Evolutionary conservation across 2,113 vertebrate genomes (phyloP).

Genomic region (Lynx canadensis): DNA sequence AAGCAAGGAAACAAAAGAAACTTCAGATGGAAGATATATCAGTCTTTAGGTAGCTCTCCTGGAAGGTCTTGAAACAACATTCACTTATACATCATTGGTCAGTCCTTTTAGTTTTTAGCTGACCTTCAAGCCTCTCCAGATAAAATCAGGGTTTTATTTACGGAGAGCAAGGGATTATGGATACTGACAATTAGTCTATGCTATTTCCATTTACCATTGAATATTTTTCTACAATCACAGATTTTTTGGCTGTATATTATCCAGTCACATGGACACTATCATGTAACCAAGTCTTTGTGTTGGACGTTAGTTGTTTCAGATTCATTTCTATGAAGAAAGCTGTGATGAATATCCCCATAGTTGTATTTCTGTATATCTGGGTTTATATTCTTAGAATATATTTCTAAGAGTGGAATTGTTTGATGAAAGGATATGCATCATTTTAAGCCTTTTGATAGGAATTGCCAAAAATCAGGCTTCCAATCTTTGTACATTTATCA

Average conservation of each 20-base stretch:
- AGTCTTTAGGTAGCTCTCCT: not conserved
- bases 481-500: slow-evolving; percentile 39
- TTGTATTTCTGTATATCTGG: not conserved
- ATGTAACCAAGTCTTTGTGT: not conserved
- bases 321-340: not conserved
- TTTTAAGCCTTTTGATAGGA: slow-evolving; percentile 57
- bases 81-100: not conserved
- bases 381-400: not conserved
- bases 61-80: not conserved
- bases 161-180: not conserved
- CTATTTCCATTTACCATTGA: not conserved
- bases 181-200: not conserved
- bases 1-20: not conserved
- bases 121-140: not conserved
- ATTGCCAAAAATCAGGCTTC: slow-evolving; percentile 42
- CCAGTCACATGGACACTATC: not conserved
- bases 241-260: not conserved
- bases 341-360: not conserved
- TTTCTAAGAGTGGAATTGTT: not conserved
- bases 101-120: not conserved
- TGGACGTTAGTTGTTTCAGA: not conserved
- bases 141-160: not conserved
- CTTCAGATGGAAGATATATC: not conserved
- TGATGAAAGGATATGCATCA: slow-evolving; percentile 28
- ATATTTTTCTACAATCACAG: not conserved